Conservation (phyloP, 2,888 invertebrate species). For the Brachyptera risi region DNA sequence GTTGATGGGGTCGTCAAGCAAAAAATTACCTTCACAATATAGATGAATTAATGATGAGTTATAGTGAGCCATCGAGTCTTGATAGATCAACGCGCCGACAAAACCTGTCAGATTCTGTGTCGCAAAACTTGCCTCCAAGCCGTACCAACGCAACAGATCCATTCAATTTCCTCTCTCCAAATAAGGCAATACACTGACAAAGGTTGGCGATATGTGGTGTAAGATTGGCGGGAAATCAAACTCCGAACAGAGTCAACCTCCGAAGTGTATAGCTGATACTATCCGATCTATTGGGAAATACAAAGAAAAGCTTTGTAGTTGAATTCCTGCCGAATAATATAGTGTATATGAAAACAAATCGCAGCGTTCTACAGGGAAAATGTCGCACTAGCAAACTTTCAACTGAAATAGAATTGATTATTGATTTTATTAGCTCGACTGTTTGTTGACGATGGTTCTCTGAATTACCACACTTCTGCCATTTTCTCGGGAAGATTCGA, state of each 20-base stretch:
- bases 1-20: too few species aligned
- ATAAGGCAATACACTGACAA: neutral
- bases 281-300: constrained; percentile 14
- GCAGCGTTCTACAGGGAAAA: constrained; percentile 10
- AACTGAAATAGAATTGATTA: constrained; percentile 15
- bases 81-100: too few species aligned
- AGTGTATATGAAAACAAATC: constrained; percentile 5
- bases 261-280: neutral
- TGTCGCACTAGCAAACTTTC: constrained; percentile 12
- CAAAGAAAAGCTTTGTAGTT: constrained; percentile 9
- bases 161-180: neutral
- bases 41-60: too few species aligned
- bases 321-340: constrained; percentile 17
- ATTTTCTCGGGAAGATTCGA: neutral
- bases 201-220: neutral
- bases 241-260: constrained; percentile 8
- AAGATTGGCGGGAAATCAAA: constrained; percentile 11
- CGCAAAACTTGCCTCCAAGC: too few species aligned
- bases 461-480: neutral
- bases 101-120: too few species aligned
- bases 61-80: too few species aligned
- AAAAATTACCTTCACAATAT: too few species aligned
- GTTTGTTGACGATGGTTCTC: constrained; percentile 12
- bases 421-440: constrained; percentile 11
- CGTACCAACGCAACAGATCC: too few species aligned